A percentile compares a stretch with the other conserved stretches of the same genome.
Conservation (phyloP, 2,888 invertebrate genomes). For the Acanthopleura granulata region DNA sequence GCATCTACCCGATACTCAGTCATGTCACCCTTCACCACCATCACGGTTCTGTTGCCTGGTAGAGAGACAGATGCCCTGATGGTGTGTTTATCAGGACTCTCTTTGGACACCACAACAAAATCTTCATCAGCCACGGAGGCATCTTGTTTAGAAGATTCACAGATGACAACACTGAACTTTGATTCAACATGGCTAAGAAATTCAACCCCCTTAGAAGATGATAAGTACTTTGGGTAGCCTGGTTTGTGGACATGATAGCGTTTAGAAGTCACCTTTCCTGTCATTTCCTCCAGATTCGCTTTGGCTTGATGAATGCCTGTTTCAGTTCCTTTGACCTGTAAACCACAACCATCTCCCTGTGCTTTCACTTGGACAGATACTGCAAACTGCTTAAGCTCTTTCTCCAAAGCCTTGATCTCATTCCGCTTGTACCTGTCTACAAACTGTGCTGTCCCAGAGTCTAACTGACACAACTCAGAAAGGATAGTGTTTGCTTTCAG, state of each 20-base stretch:
- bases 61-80: conserved; percentile 24
- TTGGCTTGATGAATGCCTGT: background rate
- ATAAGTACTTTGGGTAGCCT: background rate
- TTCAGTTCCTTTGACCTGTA: conserved; percentile 1
- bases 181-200: background rate
- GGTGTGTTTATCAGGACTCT: background rate
- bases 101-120: background rate
- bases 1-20: conserved; percentile 41
- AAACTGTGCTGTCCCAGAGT: background rate
- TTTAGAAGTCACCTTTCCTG: background rate
- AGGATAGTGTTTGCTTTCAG: background rate
- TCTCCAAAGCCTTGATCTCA: background rate
- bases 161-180: background rate
- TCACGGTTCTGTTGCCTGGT: conserved; percentile 29
- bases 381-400: background rate
- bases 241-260: conserved; percentile 6
- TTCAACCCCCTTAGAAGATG: background rate
- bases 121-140: background rate
- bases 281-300: background rate
- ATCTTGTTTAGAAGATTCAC: conserved; percentile 5
- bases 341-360: background rate
- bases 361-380: background rate
- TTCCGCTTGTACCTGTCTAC: background rate
- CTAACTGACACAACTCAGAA: background rate
- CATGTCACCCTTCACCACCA: conserved; percentile 41